Percentiles rank a stretch among this genome's conserved stretches.
phyloP scores from a whole-genome alignment of 2,888 invertebrate genomes.

The Eristalis tenax region DNA sequence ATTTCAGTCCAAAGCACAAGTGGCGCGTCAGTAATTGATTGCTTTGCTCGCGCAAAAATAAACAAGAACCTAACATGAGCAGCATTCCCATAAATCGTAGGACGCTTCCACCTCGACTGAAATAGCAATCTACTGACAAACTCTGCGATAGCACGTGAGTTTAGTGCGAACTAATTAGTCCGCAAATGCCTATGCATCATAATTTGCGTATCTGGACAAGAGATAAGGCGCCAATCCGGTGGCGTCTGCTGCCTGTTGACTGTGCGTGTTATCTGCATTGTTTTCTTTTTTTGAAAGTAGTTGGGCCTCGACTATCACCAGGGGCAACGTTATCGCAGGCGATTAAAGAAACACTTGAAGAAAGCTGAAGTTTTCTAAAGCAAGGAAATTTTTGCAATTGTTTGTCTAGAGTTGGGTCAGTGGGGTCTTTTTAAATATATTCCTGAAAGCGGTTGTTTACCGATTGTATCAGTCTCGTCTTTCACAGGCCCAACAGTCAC shows the following conservation, averaged over 20 bases:
- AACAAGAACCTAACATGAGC: not conserved
- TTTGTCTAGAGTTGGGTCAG: too few species aligned
- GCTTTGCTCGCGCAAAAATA: not conserved
- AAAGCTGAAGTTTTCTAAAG: not conserved
- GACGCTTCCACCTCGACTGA: not conserved
- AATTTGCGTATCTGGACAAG: not conserved
- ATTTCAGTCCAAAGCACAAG: too few species aligned
- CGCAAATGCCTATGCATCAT: not conserved
- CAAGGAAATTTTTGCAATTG: not conserved
- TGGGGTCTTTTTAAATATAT: too few species aligned
- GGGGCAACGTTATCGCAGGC: not conserved
- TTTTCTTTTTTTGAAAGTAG: not conserved
- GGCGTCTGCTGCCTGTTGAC: not conserved
- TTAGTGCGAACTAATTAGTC: not conserved
- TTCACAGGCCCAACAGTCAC: too few species aligned
- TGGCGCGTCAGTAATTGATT: not conserved
- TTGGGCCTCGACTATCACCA: not conserved
- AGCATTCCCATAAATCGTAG: not conserved
- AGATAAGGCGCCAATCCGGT: not conserved
- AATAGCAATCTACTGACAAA: not conserved
- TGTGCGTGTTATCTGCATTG: not conserved
- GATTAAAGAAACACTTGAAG: not conserved
- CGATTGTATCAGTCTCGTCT: too few species aligned
- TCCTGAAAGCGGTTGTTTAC: too few species aligned
- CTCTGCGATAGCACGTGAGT: not conserved